A percentile compares a stretch with the other conserved stretches of the same genome.
These are phyloP conservation scores for Diadema setosum DNA, from an alignment of 35 echinoderm and acorn worm species.

Conservation along the genomic window DNA sequence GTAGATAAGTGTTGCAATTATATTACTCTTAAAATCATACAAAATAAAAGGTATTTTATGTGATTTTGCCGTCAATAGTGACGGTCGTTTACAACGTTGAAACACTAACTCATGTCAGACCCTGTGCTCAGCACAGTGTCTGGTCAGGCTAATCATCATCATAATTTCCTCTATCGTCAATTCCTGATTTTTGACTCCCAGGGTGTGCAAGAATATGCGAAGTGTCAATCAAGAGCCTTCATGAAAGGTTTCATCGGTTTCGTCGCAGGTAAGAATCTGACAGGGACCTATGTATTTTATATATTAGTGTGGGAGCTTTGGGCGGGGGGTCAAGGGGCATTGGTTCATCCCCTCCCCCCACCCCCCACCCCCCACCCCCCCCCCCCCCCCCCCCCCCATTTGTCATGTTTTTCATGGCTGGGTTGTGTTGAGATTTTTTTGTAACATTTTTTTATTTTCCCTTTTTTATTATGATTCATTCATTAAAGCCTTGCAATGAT, in stretches of 20 bases:
- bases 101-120: background rate
- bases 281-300: too few relatives aligned
- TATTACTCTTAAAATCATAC: background rate
- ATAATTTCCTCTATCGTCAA: background rate
- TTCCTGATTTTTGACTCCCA: background rate
- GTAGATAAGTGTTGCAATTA: too few relatives aligned
- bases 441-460: background rate
- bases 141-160: background rate
- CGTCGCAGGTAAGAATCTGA: background rate
- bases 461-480: too few relatives aligned
- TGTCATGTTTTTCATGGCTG: background rate
- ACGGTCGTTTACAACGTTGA: background rate
- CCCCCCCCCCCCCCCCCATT: background rate
- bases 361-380: background rate
- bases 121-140: too few relatives aligned
- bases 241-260: constrained; percentile 9
- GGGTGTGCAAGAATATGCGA: background rate
- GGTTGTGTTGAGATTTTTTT: background rate
- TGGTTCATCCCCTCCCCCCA: background rate
- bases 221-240: background rate
- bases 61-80: background rate
- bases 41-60: background rate
- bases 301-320: background rate
- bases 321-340: background rate
- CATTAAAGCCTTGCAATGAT: too few relatives aligned